Base-by-base conservation (phyloP, 2,888 invertebrate species). In the Lamproptera curius region DNA sequence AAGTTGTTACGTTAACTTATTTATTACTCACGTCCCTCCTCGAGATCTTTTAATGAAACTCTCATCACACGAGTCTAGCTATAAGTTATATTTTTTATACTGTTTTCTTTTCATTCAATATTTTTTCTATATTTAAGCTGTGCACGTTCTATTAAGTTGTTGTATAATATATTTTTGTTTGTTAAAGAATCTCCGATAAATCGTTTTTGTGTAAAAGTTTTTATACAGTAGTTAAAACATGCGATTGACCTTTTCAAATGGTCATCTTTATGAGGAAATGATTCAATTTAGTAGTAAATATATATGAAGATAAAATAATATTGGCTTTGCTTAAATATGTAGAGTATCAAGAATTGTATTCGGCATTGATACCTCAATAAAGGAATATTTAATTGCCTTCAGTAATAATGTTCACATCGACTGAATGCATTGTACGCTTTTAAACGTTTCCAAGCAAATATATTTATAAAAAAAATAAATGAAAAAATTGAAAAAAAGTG, bases 1-100 rank as follows among this genome's bases (percentile, higher is more conserved):
- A 60, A 45, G 41, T 53, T 61, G 62, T 66, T 70, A 62, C 47
- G 63, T 66, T 67, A 58, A 57, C 50, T 64, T 68, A 70, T 70
- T 65, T 64, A 64, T 70, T 70, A 61, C 8, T 14, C 23, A 37
- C 28, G 51, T 56, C 46, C 52, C 53, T 63, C 56, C 55, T 54
- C 51, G 50, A 56, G 57, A 57, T 54, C 54, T 44, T 52, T 56
- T 41, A 46, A 40, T 55, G 58, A 58, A 44, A 35, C 28, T 20
- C 20, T 26, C 36, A 33, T 52, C 43, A 49, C 44, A 49, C 44
- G 34, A 38, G 17, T 35, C 35, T 41, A 42, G 42, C 49, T 42
- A 44, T 42, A 46, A 47, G 42, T 51, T 42, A 44, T 42, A 46
- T 51, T 44, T 16, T 36, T 41, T 41, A 37, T 46, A 38, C 55